Evolutionary conservation across 2,113 vertebrate genomes (phyloP).

Genomic region (human (Homo sapiens)): GRCh38 chr1:93447001-93447500

Average conservation of each 20-base stretch:
- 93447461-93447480: not conserved
- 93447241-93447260: not conserved
- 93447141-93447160: conserved; percentile 3
- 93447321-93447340: too few species aligned
- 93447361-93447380: not conserved
- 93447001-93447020: not conserved
- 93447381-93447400: not conserved
- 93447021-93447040: not conserved
- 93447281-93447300: not conserved
- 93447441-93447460: not conserved
- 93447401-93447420: not conserved
- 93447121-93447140: not conserved
- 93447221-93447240: not conserved
- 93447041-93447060: not conserved
- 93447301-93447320: not conserved
- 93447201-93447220: conserved; percentile 37
- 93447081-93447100: conserved; percentile 13
- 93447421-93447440: not conserved
- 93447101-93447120: conserved; percentile 31
- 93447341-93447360: not conserved
- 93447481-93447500: not conserved
- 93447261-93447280: not conserved
- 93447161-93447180: not conserved
- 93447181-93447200: conserved; percentile 33
- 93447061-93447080: not conserved